Conservation (phyloP, 2,888 invertebrate species). For the Ormyrus labotus region DNA sequence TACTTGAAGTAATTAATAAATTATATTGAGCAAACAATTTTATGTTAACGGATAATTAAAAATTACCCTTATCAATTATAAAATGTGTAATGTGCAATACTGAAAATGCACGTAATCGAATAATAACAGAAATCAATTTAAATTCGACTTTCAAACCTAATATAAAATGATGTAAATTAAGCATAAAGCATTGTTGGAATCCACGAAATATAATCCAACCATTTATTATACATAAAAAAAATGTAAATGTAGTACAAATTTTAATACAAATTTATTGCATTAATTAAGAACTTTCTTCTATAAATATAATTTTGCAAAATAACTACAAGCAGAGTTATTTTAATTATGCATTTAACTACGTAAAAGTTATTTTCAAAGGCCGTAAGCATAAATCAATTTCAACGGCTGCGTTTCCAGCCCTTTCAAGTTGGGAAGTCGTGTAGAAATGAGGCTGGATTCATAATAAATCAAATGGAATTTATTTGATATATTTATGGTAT, state of each 20-base stretch:
- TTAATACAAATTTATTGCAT: neutral
- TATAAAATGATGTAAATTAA: too few relatives aligned
- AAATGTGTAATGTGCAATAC: too few relatives aligned
- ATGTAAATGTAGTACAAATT: conserved; percentile 9
- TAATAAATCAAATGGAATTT: conserved; percentile 50
- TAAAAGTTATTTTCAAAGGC: conserved; percentile 48
- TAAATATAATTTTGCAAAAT: conserved; percentile 37
- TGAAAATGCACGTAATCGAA: too few relatives aligned
- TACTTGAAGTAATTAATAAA: too few relatives aligned
- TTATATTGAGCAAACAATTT: too few relatives aligned
- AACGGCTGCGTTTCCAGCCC: conserved; percentile 45
- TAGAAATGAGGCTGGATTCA: conserved; percentile 52
- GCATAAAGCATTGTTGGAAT: too few relatives aligned
- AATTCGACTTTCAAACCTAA: too few relatives aligned
- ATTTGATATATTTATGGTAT: conserved; percentile 50
- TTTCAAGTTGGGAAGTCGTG: conserved; percentile 49
- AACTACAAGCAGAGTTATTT: conserved; percentile 39
- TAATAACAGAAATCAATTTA: too few relatives aligned
- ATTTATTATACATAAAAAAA: too few relatives aligned
- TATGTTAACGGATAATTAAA: too few relatives aligned
- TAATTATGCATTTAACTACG: conserved; percentile 48
- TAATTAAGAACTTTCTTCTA: conserved; percentile 1
- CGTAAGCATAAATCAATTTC: conserved; percentile 54
- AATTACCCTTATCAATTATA: too few relatives aligned
- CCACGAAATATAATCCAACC: too few relatives aligned